These are phyloP conservation scores for Peromyscus maniculatus DNA, from an alignment of 2,113 vertebrate genomes.

Conservation along the genomic window DNA sequence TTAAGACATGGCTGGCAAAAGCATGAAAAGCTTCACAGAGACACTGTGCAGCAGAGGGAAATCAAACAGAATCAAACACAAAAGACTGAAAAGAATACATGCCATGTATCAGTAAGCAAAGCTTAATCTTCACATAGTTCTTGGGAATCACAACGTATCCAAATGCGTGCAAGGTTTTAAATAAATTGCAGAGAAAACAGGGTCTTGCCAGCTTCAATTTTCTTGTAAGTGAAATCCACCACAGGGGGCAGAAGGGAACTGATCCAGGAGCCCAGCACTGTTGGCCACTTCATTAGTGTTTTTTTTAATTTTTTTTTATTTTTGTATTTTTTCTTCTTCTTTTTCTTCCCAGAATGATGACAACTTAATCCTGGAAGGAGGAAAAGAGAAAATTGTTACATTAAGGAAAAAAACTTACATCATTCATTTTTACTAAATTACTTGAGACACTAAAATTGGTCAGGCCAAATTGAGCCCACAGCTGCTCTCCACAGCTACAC, in stretches of 20 bases:
- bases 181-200: slow-evolving; percentile 87
- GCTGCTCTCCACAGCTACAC: background rate
- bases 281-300: slow-evolving; percentile 83
- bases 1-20: slow-evolving; percentile 90
- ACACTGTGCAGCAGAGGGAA: slow-evolving; percentile 85
- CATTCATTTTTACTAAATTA: slow-evolving; percentile 70
- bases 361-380: slow-evolving; percentile 87
- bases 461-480: slow-evolving; percentile 10
- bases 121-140: slow-evolving; percentile 90
- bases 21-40: slow-evolving; percentile 87
- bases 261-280: slow-evolving; percentile 78
- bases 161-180: slow-evolving; percentile 91
- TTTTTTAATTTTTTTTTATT: background rate
- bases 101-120: slow-evolving; percentile 90
- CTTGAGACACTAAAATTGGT: slow-evolving; percentile 56
- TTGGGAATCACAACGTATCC: slow-evolving; percentile 90
- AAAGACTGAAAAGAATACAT: slow-evolving; percentile 88
- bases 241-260: slow-evolving; percentile 84
- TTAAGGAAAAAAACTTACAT: slow-evolving; percentile 52
- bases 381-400: slow-evolving; percentile 84
- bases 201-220: slow-evolving; percentile 89
- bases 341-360: slow-evolving; percentile 85
- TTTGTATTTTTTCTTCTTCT: slow-evolving; percentile 77
- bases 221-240: slow-evolving; percentile 88
- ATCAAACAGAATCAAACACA: slow-evolving; percentile 89